Percentiles rank a stretch among this genome's conserved stretches.
Conservation (phyloP, 2,888 invertebrate genomes). For the Adelognathus sp. region DNA sequence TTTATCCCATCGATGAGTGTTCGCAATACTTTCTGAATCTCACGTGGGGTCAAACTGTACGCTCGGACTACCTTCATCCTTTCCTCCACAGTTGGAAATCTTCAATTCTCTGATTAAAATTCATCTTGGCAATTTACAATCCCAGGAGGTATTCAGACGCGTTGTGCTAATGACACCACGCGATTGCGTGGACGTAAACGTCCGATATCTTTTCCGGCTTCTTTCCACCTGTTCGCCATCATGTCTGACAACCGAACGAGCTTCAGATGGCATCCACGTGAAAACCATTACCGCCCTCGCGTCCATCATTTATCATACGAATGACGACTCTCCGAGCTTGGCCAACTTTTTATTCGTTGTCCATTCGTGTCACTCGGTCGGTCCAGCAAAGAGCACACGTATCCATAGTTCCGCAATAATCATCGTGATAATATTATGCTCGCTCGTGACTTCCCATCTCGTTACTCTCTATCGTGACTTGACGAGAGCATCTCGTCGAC, state of each 20-base stretch:
- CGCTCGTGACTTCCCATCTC: background rate
- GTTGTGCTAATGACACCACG: background rate
- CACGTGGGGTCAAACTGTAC: too few relatives aligned
- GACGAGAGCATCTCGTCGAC: slow-evolving; percentile 21
- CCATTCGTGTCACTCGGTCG: slow-evolving; percentile 46
- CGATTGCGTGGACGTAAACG: background rate
- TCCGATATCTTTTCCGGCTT: slow-evolving; percentile 8
- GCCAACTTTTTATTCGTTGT: slow-evolving; percentile 14
- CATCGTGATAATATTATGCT: background rate
- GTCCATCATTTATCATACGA: slow-evolving; percentile 16
- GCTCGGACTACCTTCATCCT: too few relatives aligned
- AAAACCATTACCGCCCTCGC: slow-evolving; percentile 37
- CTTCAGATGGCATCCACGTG: slow-evolving; percentile 48
- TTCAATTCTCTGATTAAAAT: too few relatives aligned
- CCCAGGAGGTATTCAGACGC: slow-evolving; percentile 10
- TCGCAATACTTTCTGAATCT: too few relatives aligned
- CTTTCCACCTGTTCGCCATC: slow-evolving; percentile 49
- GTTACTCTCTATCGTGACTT: slow-evolving; percentile 26
- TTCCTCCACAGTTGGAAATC: too few relatives aligned
- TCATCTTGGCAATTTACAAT: slow-evolving; percentile 32
- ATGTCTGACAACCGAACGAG: background rate
- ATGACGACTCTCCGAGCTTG: background rate
- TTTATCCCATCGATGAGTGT: too few relatives aligned
- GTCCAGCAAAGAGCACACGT: background rate
- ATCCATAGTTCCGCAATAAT: slow-evolving; percentile 13